Conservation (phyloP, 2,888 invertebrate genomes). For the Hirtodrosophila alboralis region DNA sequence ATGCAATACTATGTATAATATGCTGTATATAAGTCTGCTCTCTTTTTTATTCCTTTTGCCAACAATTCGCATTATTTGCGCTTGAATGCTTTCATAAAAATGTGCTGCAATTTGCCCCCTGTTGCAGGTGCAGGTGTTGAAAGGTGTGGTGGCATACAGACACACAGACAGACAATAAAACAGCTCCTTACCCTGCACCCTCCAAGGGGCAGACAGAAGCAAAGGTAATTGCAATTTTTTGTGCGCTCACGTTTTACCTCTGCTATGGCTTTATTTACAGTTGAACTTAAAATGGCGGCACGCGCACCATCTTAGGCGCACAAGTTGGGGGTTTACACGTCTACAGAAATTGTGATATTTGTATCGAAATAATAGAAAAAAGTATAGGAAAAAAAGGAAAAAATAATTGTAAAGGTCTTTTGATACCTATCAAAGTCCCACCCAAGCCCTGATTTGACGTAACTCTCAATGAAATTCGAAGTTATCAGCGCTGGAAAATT, state of each 20-base stretch:
- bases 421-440: no score
- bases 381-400: no score
- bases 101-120: constrained; percentile 34
- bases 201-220: constrained; percentile 8
- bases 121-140: constrained; percentile 12
- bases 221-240: constrained; percentile 60
- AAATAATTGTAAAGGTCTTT: no score
- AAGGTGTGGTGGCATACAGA: background rate
- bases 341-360: background rate
- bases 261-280: constrained; percentile 63
- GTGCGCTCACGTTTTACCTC: constrained; percentile 52
- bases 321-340: constrained; percentile 18
- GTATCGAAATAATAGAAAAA: no score
- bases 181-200: background rate
- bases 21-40: background rate
- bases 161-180: constrained; percentile 29
- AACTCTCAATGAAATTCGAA: no score
- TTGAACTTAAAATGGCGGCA: constrained; percentile 60
- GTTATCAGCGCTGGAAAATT: no score
- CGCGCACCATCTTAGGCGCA: constrained; percentile 22
- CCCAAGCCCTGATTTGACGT: no score
- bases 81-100: constrained; percentile 49
- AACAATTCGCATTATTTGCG: constrained; percentile 38
- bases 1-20: constrained; percentile 45
- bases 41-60: background rate